A percentile compares a stretch with the other conserved stretches of the same genome.
phyloP scores from a whole-genome alignment of 2,888 invertebrate genomes.

The Yponomeuta evonymella region DNA sequence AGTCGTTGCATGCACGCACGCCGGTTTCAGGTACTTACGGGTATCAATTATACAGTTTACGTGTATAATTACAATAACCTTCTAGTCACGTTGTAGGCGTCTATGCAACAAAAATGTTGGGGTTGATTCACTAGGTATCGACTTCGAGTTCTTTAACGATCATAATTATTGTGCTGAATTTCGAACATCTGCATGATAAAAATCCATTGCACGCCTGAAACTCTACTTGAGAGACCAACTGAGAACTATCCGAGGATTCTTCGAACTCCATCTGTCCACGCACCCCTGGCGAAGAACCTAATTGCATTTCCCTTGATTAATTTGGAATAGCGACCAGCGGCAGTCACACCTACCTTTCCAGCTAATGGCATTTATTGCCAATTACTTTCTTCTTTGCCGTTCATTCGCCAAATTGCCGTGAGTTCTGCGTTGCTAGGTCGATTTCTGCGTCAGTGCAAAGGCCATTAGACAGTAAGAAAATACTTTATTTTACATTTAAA shows the following conservation, averaged over 20 bases:
- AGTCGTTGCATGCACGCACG: too few species aligned
- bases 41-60: too few species aligned
- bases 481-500: too few species aligned
- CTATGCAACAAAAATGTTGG: too few species aligned
- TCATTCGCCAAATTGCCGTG: neutral
- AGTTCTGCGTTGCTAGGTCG: neutral
- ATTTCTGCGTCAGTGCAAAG: neutral
- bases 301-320: neutral
- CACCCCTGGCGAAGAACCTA: neutral
- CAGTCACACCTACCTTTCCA: slow-evolving; percentile 1
- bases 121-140: too few species aligned
- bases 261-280: neutral
- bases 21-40: too few species aligned
- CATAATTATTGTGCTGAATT: too few species aligned
- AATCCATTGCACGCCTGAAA: neutral
- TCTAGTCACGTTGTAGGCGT: too few species aligned
- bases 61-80: too few species aligned
- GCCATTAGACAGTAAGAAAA: neutral
- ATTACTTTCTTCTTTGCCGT: neutral
- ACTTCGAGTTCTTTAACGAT: too few species aligned
- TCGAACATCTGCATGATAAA: neutral
- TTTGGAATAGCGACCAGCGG: neutral
- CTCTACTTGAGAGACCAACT: neutral
- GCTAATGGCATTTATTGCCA: slow-evolving; percentile 8
- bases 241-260: neutral